Evolutionary conservation across 2,113 vertebrate species (phyloP).

Genomic region (Strix uralensis): DNA sequence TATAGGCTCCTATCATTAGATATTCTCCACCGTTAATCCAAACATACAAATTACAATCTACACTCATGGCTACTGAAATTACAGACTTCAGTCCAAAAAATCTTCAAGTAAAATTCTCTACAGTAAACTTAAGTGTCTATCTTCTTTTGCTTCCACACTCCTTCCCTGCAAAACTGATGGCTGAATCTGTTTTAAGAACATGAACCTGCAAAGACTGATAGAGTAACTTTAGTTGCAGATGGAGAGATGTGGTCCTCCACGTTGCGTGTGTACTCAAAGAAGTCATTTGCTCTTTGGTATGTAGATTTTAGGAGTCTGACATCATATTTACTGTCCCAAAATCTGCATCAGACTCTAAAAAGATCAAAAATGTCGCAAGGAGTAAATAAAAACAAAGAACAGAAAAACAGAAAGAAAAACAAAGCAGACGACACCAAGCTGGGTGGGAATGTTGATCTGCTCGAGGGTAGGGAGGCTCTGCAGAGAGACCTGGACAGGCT

Average conservation of each 20-base stretch:
- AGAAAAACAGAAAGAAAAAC: too few relatives aligned
- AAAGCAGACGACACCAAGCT: too few relatives aligned
- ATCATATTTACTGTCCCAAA: not conserved
- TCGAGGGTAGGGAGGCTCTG: too few relatives aligned
- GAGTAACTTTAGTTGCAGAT: not conserved
- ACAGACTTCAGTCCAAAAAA: not conserved
- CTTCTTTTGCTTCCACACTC: not conserved
- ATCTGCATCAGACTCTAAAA: not conserved
- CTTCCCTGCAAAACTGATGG: not conserved
- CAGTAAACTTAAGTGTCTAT: not conserved
- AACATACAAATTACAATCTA: not conserved
- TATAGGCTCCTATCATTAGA: not conserved
- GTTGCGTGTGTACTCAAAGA: fast-evolving
- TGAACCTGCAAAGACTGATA: not conserved
- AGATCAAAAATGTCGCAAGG: not conserved
- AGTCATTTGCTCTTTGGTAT: not conserved
- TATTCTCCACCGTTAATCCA: not conserved
- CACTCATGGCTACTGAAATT: not conserved
- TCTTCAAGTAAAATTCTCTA: not conserved
- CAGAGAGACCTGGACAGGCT: too few relatives aligned
- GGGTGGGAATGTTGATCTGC: too few relatives aligned
- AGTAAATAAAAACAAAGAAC: not conserved
- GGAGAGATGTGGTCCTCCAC: not conserved
- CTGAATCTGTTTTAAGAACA: not conserved
- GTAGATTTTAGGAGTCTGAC: not conserved